Evolutionary conservation across 1,140 invertebrate species (phyloP), one percentile per base, ranked within the genome.

Genomic region (Drosophila fuyamai): DNA sequence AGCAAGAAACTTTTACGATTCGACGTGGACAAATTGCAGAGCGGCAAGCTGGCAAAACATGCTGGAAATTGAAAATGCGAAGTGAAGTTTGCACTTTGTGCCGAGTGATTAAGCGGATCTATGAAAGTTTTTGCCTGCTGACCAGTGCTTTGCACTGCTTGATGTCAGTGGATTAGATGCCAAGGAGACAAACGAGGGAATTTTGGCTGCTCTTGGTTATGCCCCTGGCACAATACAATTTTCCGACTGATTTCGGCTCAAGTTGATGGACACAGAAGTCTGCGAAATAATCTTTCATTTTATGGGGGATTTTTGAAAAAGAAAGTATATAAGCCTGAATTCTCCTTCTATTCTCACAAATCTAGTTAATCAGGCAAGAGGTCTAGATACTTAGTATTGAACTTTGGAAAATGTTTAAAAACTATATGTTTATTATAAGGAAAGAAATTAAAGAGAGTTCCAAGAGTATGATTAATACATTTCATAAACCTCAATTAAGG

Each of bases 21-120:
- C 50, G 67, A 71, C 67, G 50, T 47, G 43, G 50, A 71, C 43
- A 71, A 71, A 71, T 71, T 47, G 43, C 48, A 32, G 35, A 32
- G 36, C n/a, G 43, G 38, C n/a, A 32, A 54, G 32, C 40, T 67
- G 61, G 41, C 32, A 54, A 44, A 70, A 55, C 63, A 55, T 13
- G 14, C 29, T 7, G 9, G 5, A 48, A 55, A 56, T 50, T 35
- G 32, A 46, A 55, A 55, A 40, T 47, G 13, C 14, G n/a, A 27
- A 51, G 57, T 59, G 36, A 35, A 53, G 9, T 27, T 29, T 23
- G 29, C 35, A 40, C 57, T 38, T 18, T 5, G 16, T n/a, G 38
- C 29, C 13, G 16, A 68, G 38, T 36, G 65, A 44, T 53, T 38
- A 56, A n/a, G 44, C 50, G 50, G n/a, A 68, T 47, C 32, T 68